Conservation (phyloP, 2,113 vertebrate species). For the Ictalurus furcatus region DNA sequence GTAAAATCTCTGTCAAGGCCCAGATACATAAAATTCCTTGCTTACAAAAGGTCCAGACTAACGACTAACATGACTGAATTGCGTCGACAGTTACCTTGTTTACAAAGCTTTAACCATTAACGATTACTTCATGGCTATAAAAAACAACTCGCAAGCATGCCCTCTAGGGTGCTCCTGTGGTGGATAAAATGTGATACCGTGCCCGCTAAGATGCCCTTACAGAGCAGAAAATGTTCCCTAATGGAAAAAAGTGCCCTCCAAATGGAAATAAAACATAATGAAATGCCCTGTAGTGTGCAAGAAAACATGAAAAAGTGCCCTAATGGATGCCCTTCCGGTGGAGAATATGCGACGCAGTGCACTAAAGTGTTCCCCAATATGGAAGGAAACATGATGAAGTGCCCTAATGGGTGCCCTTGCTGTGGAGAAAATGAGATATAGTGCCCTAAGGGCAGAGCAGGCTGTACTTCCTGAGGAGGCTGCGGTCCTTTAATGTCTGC, state of each 20-base stretch:
- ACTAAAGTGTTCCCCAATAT: not conserved
- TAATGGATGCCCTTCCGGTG: not conserved
- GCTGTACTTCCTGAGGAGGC: no score
- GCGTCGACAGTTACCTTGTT: not conserved
- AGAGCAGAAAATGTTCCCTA: not conserved
- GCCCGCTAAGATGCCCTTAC: not conserved
- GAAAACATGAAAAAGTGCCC: not conserved
- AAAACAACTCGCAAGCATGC: not conserved
- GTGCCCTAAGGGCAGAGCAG: not conserved
- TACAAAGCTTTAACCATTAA: not conserved
- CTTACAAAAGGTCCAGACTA: not conserved
- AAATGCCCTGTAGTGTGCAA: not conserved
- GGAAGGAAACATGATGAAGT: not conserved
- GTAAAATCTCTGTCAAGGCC: not conserved
- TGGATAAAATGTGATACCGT: not conserved
- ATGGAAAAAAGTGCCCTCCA: not conserved
- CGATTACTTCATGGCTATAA: not conserved
- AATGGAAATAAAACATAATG: not conserved
- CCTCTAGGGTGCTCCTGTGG: not conserved
- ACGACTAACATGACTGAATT: not conserved
- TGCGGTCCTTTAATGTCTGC: no score
- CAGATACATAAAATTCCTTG: not conserved
- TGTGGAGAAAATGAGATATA: not conserved
- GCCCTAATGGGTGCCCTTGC: not conserved
- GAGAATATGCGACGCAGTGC: not conserved